Evolutionary conservation across 2,888 invertebrate genomes (phyloP).

Genomic region (Parelbella ahira): DNA sequence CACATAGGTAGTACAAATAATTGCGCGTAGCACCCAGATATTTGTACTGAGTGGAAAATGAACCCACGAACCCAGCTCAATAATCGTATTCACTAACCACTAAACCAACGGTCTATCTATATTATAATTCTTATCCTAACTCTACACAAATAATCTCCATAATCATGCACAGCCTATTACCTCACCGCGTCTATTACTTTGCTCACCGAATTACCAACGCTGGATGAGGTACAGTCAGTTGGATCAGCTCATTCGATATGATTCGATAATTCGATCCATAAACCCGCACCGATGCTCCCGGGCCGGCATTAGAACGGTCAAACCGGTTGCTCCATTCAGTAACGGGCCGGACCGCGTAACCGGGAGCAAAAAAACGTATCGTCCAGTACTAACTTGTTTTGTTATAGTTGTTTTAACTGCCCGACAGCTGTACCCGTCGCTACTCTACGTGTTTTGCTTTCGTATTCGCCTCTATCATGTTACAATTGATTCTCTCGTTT

Average conservation of each 20-base stretch:
- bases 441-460: conserved; percentile 2
- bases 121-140: too few species aligned
- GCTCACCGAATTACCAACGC: conserved; percentile 23
- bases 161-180: conserved; percentile 12
- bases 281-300: conserved; percentile 38
- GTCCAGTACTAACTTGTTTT: conserved; percentile 17
- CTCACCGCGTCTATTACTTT: conserved; percentile 21
- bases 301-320: conserved; percentile 38
- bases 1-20: too few species aligned
- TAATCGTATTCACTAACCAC: too few species aligned
- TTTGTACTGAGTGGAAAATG: too few species aligned
- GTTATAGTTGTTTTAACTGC: conserved; percentile 24
- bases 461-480: too few species aligned
- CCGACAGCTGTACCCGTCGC: conserved; percentile 10
- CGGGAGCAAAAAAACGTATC: conserved; percentile 32
- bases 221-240: too few species aligned
- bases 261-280: conserved; percentile 38
- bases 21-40: too few species aligned
- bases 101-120: too few species aligned
- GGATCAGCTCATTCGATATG: conserved; percentile 6
- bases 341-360: conserved; percentile 38
- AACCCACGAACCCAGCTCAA: too few species aligned
- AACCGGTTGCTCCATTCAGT: conserved; percentile 53
- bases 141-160: conserved; percentile 11
- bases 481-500: too few species aligned